Evolutionary conservation across 2,888 invertebrate genomes (phyloP), one percentile per base, ranked within the genome.

Genomic region (Cabera pusaria): DNA sequence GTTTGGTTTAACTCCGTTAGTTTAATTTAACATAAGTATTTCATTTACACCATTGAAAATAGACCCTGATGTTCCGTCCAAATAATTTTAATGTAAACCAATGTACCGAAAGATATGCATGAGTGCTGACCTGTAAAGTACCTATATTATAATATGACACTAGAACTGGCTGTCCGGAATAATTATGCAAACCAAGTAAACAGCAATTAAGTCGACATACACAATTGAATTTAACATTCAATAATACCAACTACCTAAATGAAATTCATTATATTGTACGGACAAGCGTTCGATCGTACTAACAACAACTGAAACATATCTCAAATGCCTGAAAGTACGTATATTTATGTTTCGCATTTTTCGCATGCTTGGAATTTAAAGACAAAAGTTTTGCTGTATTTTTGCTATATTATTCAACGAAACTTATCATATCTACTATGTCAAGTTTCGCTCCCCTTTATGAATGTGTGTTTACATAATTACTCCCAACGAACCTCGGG

Each of bases 101-200:
- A 26, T 26, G 25, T 17, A 10, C 10, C 4, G 9, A 26, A 26
- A 5, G 8, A 22, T 9, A 44, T 44, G 24, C 52, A 56, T 51
- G 39, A 56, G 58, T 64, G 55, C 57, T 58, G 55, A 59, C 64
- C 59, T 42, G 39, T 42, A 5, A 28, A 38, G 42, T 31, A 28
- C 47, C n/a, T n/a, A n/a, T n/a, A n/a, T n/a, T n/a, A n/a, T n/a
- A n/a, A n/a, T n/a, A n/a, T n/a, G n/a, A n/a, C n/a, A n/a, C n/a
- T 25, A 34, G 11, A 31, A 37, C 39, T 41, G 51, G 55, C 47
- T 52, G 46, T 35, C 38, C 45, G 14, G 45, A 48, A 46, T 52
- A 56, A 58, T 58, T 53, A 52, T 56, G 43, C 41, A 57, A 56
- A 42, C 16, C 24, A 37, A 33, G 42, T 27, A 43, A 35, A 44